These are phyloP conservation scores for Flexamia atlantica DNA, from an alignment of 2,888 invertebrate species.

Conservation along the genomic window DNA sequence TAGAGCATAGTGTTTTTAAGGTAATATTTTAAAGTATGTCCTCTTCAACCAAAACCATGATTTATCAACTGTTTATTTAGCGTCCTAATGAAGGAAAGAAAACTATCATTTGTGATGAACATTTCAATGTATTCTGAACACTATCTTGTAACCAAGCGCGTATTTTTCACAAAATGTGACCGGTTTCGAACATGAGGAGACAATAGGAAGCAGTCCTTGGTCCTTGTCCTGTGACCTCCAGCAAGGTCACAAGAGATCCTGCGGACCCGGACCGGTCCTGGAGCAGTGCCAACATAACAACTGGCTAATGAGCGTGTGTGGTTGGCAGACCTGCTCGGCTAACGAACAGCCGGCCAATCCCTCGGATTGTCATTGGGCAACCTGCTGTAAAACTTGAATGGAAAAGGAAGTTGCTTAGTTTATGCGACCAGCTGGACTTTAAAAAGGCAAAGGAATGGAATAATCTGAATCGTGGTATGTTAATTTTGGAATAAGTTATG, in stretches of 20 bases:
- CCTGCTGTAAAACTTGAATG: not conserved
- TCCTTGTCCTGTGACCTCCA: conserved; percentile 20
- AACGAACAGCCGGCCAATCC: conserved; percentile 12
- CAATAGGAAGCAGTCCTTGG: conserved; percentile 15
- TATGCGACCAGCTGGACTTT: not conserved
- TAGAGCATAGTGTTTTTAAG: too few species aligned
- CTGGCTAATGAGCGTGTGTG: conserved; percentile 11
- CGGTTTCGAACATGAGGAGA: not conserved
- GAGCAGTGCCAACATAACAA: conserved; percentile 39
- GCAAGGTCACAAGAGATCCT: conserved; percentile 7
- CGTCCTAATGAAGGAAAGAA: too few species aligned
- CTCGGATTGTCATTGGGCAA: not conserved
- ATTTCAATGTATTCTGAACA: too few species aligned
- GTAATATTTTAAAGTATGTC: too few species aligned
- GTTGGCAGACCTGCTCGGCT: conserved; percentile 27
- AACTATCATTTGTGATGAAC: too few species aligned
- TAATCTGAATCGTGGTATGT: not conserved
- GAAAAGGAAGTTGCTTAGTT: not conserved
- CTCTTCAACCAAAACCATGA: too few species aligned
- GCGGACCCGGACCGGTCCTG: conserved; percentile 13
- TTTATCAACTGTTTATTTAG: too few species aligned
- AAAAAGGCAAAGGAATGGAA: not conserved
- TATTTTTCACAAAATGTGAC: too few species aligned
- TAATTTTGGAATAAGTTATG: not conserved
- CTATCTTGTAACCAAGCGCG: too few species aligned